Evolutionary conservation across 1,140 invertebrate species (phyloP), one percentile per base, ranked within the genome.

Genomic region (Catajapyx aquilonaris): DNA sequence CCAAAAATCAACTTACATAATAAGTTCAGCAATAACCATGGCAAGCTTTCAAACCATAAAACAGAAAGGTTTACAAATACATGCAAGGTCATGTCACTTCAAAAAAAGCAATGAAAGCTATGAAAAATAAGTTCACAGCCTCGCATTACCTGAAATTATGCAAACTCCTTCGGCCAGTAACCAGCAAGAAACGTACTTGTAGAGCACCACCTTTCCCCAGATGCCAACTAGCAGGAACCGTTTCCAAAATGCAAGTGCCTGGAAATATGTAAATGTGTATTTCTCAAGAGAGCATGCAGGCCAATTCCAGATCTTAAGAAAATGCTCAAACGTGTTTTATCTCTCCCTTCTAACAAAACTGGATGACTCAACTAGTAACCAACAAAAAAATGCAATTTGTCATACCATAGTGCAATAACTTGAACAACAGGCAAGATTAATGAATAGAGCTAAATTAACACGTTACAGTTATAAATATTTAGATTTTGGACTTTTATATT

Each of bases 151-250:
- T 44, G 66, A 60, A 25, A 64, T 47, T 39, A 69, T 71, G 45
- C 71, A 68, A 39, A 70, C 71, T 50, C 81, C 81, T 66, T 88
- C 83, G 11, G 81, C 70, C 9, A 95, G 61, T 5, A 94, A 60
- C 90, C 90, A 95, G 50, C 77, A 81, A 3, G 76, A 77, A 13
- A 94, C 75, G 48, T 94, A 95, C 57, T 91, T 93, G 50, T 84
- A 85, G 0, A 93, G 55, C 30, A 69, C 68, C 35, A 81, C 62
- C 49, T 86, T 76, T 0, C 75, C 83, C 81, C 84, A 93, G 0
- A 93, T 44, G 15, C 77, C 74, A 39, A 88, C 52, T 25, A 73
- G 59, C 15, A 78, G 50, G 37, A 73, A 64, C 38, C 71, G 69
- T 34, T 66, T 66, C 5, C 76, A 53, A 21, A 84, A 69, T 9